Evolutionary conservation across 2,888 invertebrate genomes (phyloP).

Genomic region (Dynastes hyllus): DNA sequence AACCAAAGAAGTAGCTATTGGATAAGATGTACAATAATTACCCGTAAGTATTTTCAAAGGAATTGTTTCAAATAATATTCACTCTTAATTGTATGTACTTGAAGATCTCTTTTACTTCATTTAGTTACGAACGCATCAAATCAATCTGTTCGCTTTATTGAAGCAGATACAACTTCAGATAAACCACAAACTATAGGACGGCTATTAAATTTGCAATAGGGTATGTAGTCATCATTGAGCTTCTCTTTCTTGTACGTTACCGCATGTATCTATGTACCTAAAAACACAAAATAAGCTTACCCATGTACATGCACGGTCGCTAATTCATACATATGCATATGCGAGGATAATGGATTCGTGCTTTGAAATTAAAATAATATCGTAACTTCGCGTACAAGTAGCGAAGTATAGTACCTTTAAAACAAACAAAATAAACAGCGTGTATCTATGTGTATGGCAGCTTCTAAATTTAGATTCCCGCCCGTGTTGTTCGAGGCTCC

Average conservation of each 20-base stretch:
- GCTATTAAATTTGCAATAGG: too few species aligned
- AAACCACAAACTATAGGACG: too few species aligned
- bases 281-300: neutral
- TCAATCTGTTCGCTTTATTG: too few species aligned
- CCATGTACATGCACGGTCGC: neutral
- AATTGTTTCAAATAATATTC: too few species aligned
- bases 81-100: too few species aligned
- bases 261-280: too few species aligned
- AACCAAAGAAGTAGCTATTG: too few species aligned
- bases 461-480: constrained; percentile 8
- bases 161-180: too few species aligned
- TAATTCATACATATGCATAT: neutral
- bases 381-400: neutral
- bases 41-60: too few species aligned
- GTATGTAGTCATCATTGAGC: neutral
- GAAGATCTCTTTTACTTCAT: too few species aligned
- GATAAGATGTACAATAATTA: too few species aligned
- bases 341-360: neutral
- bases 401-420: neutral
- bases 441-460: neutral
- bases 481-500: neutral
- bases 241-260: neutral
- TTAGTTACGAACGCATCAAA: too few species aligned
- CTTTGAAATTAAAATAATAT: constrained; percentile 12
- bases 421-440: neutral